phyloP scores from a whole-genome alignment of 2,888 invertebrate species.

The Pammene aurita region DNA sequence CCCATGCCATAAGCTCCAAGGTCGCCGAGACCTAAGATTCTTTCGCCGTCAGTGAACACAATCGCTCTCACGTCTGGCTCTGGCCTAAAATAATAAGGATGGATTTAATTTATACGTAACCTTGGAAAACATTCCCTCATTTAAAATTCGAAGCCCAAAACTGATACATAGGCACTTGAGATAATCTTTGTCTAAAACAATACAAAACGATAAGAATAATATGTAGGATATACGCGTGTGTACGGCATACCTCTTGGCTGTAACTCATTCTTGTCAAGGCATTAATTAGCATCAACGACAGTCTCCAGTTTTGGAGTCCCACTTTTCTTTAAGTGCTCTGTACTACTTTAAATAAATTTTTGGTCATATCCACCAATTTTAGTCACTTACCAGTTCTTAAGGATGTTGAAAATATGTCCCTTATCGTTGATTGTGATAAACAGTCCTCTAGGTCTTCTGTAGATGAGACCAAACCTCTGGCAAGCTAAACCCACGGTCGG shows the following conservation, averaged over 20 bases:
- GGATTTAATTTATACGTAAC: background rate
- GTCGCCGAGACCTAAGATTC: slow-evolving; percentile 98
- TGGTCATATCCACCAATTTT: background rate
- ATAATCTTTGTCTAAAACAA: too few species aligned
- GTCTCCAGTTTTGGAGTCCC: too few species aligned
- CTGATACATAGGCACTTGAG: too few species aligned
- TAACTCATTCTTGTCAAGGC: too few species aligned
- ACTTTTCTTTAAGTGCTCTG: too few species aligned
- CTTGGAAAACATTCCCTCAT: background rate
- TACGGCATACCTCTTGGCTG: too few species aligned
- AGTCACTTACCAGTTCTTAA: slow-evolving; percentile 93
- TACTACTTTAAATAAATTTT: too few species aligned
- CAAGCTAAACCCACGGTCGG: slow-evolving; percentile 99
- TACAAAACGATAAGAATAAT: too few species aligned
- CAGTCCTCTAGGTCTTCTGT: slow-evolving; percentile 95
- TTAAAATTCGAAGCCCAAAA: too few species aligned
- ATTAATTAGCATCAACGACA: too few species aligned
- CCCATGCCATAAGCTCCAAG: slow-evolving; percentile 99
- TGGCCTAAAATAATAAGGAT: slow-evolving; percentile 82
- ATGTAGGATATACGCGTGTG: too few species aligned
- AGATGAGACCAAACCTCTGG: slow-evolving; percentile 98
- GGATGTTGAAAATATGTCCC: slow-evolving; percentile 94
- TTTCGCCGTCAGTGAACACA: slow-evolving; percentile 98
- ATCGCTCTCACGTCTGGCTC: slow-evolving; percentile 93
- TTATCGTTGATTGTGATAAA: slow-evolving; percentile 98